phyloP scores from a whole-genome alignment of 2,797 vertebrate genomes.

The Anableps anableps region DNA sequence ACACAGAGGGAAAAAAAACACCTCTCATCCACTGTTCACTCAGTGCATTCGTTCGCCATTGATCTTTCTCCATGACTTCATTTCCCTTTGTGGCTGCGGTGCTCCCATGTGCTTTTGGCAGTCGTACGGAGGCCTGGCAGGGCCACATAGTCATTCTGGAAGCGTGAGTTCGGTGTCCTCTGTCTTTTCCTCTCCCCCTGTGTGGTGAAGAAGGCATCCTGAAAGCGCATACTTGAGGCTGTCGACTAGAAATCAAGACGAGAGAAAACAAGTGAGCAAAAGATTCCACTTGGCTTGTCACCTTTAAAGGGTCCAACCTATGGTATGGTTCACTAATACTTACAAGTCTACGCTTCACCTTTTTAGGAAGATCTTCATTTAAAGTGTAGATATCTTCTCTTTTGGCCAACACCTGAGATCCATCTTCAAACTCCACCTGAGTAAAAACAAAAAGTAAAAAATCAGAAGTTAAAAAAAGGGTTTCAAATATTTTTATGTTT shows the following conservation, averaged over 20 bases:
- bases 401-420: slow-evolving; percentile 93
- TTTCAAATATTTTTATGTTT: neutral
- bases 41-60: slow-evolving; percentile 70
- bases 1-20: slow-evolving; percentile 5
- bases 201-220: slow-evolving; percentile 92
- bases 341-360: slow-evolving; percentile 96
- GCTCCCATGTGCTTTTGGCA: slow-evolving; percentile 89
- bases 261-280: slow-evolving; percentile 37
- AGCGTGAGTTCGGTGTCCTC: slow-evolving; percentile 91
- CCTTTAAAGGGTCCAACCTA: slow-evolving; percentile 7
- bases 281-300: neutral
- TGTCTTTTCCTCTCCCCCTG: slow-evolving; percentile 92
- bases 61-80: slow-evolving; percentile 53
- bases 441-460: slow-evolving; percentile 1
- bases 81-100: slow-evolving; percentile 85
- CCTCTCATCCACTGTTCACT: slow-evolving; percentile 45
- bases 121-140: slow-evolving; percentile 88
- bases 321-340: slow-evolving; percentile 76
- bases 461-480: neutral
- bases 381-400: slow-evolving; percentile 95
- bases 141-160: slow-evolving; percentile 94
- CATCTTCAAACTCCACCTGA: slow-evolving; percentile 98
- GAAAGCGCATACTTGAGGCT: slow-evolving; percentile 95
- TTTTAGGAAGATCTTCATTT: slow-evolving; percentile 96
- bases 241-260: slow-evolving; percentile 83